These are phyloP conservation scores for Heloderma charlesbogerti DNA, from an alignment of 2,113 vertebrate species.

Conservation along the genomic window DNA sequence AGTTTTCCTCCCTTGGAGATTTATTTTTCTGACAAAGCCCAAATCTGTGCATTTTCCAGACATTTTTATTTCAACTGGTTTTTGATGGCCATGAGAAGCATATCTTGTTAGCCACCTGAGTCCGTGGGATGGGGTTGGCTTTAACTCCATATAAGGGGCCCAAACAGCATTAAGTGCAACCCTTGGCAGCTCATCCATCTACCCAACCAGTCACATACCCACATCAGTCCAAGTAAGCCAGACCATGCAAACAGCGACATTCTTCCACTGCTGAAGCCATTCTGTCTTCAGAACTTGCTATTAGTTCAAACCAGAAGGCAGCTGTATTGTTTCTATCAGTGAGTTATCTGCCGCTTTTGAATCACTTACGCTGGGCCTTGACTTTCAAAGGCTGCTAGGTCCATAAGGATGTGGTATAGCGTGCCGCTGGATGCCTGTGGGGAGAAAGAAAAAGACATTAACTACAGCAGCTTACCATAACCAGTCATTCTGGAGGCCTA, in stretches of 20 bases:
- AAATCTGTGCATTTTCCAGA: background rate
- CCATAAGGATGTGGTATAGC: conserved; percentile 66
- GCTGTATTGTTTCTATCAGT: background rate
- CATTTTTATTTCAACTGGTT: background rate
- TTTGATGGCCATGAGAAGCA: background rate
- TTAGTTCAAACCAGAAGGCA: background rate
- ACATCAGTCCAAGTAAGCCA: background rate
- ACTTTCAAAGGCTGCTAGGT: conserved; percentile 54
- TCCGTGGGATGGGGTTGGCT: too few relatives aligned
- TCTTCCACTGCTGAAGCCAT: background rate
- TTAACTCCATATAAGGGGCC: too few relatives aligned
- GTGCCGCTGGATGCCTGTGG: conserved; percentile 68
- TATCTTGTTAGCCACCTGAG: background rate
- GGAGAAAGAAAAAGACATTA: too few relatives aligned
- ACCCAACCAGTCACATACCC: background rate
- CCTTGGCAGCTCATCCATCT: background rate
- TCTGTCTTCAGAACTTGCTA: background rate
- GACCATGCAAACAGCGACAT: background rate
- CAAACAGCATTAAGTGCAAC: too few relatives aligned
- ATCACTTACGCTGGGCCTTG: conserved; percentile 28
- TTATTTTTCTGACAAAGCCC: background rate
- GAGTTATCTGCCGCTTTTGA: accelerated
- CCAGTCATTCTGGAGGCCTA: background rate
- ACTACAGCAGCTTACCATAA: background rate
- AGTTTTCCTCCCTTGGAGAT: background rate